These are phyloP conservation scores for rat (Rattus norvegicus) DNA, from an alignment of 2,113 vertebrate genomes.

Conservation along the genomic window DNA sequence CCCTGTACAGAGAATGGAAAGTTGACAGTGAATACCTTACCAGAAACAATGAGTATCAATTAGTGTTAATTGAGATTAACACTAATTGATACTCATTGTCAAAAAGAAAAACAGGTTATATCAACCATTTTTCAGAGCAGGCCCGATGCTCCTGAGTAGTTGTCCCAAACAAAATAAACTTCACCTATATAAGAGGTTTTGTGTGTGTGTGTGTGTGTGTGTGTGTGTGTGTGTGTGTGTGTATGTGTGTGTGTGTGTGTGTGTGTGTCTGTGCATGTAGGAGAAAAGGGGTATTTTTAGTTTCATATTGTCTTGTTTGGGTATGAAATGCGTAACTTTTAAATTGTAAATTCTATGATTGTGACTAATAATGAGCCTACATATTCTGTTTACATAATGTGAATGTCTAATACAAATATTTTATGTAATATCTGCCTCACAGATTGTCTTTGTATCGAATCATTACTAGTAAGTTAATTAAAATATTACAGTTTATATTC, in stretches of 20 bases:
- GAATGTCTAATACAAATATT: constrained; percentile 32
- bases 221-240: background rate
- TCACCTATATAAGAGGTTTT: background rate
- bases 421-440: background rate
- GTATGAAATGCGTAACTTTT: background rate
- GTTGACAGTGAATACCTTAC: background rate
- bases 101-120: background rate
- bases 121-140: background rate
- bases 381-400: constrained; percentile 62
- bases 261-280: background rate
- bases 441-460: background rate
- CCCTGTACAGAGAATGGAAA: background rate
- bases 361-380: background rate
- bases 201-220: background rate
- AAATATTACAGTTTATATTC: background rate
- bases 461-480: background rate
- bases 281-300: background rate
- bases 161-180: background rate
- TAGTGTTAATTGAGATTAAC: background rate
- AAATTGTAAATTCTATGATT: constrained; percentile 13
- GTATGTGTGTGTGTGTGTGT: background rate
- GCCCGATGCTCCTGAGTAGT: background rate
- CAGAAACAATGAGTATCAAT: background rate
- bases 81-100: background rate
- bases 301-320: background rate